Percentiles rank a stretch among this genome's conserved stretches.
Conservation (phyloP, 2,888 invertebrate genomes). For the Ophion ellenae region DNA sequence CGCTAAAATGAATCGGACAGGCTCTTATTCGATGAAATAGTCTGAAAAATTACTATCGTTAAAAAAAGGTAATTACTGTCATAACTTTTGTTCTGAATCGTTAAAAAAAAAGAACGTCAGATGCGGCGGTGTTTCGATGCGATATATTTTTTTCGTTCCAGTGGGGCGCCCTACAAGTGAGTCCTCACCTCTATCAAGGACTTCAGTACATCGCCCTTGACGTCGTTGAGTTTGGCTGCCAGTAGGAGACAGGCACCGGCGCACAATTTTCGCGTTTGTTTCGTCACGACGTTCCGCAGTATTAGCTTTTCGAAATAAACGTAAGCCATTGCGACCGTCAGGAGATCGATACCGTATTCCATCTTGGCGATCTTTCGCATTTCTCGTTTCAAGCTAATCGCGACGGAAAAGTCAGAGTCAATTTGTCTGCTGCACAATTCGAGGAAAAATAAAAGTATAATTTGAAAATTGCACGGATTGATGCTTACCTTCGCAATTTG, state of each 20-base stretch:
- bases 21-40: too few relatives aligned
- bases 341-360: constrained; percentile 92
- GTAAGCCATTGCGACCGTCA: constrained; percentile 97
- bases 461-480: neutral
- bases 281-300: constrained; percentile 95
- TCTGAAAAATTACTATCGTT: too few relatives aligned
- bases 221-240: constrained; percentile 98
- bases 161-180: too few relatives aligned
- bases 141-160: neutral
- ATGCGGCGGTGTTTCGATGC: neutral
- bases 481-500: constrained; percentile 94
- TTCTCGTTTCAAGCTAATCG: constrained; percentile 94
- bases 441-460: constrained; percentile 33
- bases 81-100: too few relatives aligned
- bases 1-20: too few relatives aligned
- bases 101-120: too few relatives aligned
- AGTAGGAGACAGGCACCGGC: constrained; percentile 97
- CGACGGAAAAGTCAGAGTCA: constrained; percentile 36
- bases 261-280: constrained; percentile 97
- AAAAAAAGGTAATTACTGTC: too few relatives aligned
- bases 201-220: constrained; percentile 95
- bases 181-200: constrained; percentile 94
- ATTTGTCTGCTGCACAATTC: neutral
- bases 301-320: constrained; percentile 99
- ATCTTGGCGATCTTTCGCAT: constrained; percentile 96